Evolutionary conservation across 2,888 invertebrate species (phyloP), one percentile per base, ranked within the genome.

Genomic region (Julus scanicus): DNA sequence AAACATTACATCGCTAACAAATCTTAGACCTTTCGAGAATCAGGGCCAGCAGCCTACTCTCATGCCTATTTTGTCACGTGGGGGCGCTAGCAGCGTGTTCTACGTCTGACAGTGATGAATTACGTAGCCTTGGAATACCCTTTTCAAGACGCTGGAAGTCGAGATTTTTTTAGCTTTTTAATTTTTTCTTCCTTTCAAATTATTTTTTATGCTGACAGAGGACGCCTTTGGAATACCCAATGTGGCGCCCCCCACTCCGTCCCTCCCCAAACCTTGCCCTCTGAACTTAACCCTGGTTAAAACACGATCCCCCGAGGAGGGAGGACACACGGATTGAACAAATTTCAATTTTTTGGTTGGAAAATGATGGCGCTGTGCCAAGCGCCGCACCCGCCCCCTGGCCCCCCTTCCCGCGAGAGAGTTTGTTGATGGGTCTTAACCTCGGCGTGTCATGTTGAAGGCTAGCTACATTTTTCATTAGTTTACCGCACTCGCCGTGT

Each of bases 361-460:
- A 80, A 20, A 11, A 29, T 2, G 80, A 80, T 80, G 80, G 80
- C 80, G 80, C 80, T 80, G 80, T 13, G 80, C 80, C 80, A 80
- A 80, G 15, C 37, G 11, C 37, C 13, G 29, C 80, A 8, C 80
- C 63, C 63, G 20, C 63, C 57, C 57, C 71, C 57, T 17, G 29
- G 6, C 29, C 29, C 29, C 11, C 71, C 71, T 1, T 29, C 57
- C 57, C 9, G 6, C 71, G 71, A 71, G 29, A 29, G 80, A 80
- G 80, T 80, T 15, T 80, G 80, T 80, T 80, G 80, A 80, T 80
- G 37, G 80, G 80, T 37, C 37, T 80, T 80, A 80, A 80, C 80
- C 80, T 80, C 80, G 80, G 11, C 80, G 80, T 80, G 80, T 80
- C 80, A 80, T 29, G 80, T 80, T 80, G 80, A 80, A 80, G 80